Percentiles rank a stretch among this genome's conserved stretches.
These are phyloP conservation scores for Cepaea nemoralis DNA, from an alignment of 1,140 invertebrate genomes.

Conservation along the genomic window DNA sequence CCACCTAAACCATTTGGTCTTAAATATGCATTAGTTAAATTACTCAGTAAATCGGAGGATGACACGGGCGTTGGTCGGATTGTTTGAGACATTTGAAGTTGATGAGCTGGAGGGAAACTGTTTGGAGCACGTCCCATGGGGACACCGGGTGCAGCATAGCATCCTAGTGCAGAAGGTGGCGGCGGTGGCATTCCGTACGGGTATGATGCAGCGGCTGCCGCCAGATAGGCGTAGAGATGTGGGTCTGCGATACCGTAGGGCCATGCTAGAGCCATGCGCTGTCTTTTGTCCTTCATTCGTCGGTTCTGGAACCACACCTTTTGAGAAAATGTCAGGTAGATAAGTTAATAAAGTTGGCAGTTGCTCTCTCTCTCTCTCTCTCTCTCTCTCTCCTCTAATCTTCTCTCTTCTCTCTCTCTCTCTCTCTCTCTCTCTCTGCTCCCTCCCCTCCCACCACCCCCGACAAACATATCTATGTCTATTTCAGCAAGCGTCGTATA, in stretches of 20 bases:
- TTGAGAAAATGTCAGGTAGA: conserved; percentile 47
- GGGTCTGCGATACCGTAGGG: conserved; percentile 86
- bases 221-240: conserved; percentile 87
- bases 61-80: conserved; percentile 9
- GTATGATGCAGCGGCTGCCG: conserved; percentile 84
- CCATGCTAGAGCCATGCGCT: conserved; percentile 93
- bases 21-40: conserved; percentile 45
- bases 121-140: conserved; percentile 20
- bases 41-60: conserved; percentile 31
- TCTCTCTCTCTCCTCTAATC: no score
- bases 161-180: conserved; percentile 51
- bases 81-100: conserved; percentile 25
- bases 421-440: no score
- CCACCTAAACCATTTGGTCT: conserved; percentile 34
- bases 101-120: conserved; percentile 32
- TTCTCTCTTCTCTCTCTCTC: no score
- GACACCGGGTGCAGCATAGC: conserved; percentile 43
- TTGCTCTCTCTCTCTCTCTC: no score
- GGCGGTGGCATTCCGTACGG: conserved; percentile 68
- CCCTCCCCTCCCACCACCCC: no score
- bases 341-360: no score
- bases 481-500: no score
- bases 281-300: conserved; percentile 97
- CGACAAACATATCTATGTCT: no score
- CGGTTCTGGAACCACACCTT: conserved; percentile 99